Conservation (phyloP, 2,113 vertebrate genomes). For the Morone saxatilis region DNA sequence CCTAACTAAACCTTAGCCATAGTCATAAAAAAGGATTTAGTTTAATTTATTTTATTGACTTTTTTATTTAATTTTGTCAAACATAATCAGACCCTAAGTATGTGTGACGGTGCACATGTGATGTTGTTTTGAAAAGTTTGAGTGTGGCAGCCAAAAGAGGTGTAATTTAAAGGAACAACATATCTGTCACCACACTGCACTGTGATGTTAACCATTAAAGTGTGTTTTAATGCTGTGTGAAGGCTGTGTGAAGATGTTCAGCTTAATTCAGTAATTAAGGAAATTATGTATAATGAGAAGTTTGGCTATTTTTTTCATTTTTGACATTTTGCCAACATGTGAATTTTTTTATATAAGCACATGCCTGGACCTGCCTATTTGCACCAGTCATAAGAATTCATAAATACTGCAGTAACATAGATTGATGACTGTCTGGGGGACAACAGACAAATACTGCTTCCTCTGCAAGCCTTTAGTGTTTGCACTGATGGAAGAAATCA, state of each 20-base stretch:
- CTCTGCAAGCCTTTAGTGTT: conserved; percentile 4
- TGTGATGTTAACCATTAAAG: not conserved
- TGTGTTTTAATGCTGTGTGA: not conserved
- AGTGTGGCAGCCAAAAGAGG: not conserved
- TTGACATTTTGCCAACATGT: conserved; percentile 12
- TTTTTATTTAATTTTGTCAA: no score
- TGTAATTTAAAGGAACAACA: not conserved
- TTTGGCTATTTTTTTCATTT: not conserved
- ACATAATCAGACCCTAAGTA: not conserved
- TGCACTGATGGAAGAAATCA: conserved; percentile 14
- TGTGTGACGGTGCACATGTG: not conserved
- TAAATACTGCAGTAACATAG: conserved; percentile 33
- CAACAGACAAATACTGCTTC: conserved; percentile 2
- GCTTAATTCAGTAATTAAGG: not conserved
- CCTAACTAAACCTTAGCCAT: no score
- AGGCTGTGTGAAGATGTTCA: not conserved
- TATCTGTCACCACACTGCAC: not conserved
- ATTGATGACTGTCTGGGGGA: conserved; percentile 32
- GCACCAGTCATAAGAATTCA: conserved; percentile 11
- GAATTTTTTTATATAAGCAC: not conserved
- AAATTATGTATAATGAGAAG: not conserved
- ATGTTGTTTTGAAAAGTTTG: not conserved
- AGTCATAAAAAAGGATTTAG: no score
- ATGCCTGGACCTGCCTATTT: conserved; percentile 20
- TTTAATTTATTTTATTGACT: no score